phyloP scores from a whole-genome alignment of 53 echinoderm and acorn worm genomes.

The Hippasteria phrygiana region DNA sequence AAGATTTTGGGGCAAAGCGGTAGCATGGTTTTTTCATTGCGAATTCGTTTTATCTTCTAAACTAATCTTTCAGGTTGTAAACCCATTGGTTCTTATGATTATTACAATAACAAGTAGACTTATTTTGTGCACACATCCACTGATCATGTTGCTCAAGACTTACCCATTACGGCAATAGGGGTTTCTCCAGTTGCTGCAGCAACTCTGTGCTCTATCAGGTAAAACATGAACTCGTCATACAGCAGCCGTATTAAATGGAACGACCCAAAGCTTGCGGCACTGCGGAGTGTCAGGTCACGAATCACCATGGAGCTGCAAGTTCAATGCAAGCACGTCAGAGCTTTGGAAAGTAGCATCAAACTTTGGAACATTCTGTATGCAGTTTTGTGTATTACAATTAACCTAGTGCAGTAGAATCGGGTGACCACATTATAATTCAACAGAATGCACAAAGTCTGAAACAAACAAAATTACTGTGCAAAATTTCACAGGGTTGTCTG shows the following conservation, averaged over 20 bases:
- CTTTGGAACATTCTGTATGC: not conserved
- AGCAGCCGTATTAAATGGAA: slow-evolving; percentile 96
- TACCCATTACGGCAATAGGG: slow-evolving; percentile 99
- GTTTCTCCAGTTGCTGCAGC: slow-evolving; percentile 97
- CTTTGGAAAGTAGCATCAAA: not conserved
- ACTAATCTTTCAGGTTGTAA: too few relatives aligned
- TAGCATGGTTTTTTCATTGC: too few relatives aligned
- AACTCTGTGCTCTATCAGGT: slow-evolving; percentile 97
- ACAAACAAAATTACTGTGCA: too few relatives aligned
- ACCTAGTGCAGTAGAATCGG: too few relatives aligned
- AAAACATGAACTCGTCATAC: slow-evolving; percentile 99
- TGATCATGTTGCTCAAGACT: slow-evolving; percentile 14
- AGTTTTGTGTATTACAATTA: too few relatives aligned
- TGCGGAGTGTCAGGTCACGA: slow-evolving; percentile 95
- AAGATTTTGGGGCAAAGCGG: too few relatives aligned
- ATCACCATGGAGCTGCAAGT: slow-evolving; percentile 96
- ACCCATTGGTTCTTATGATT: too few relatives aligned
- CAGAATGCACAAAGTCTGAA: too few relatives aligned
- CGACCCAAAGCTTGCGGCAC: slow-evolving; percentile 99
- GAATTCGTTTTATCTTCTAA: too few relatives aligned
- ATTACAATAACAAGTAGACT: too few relatives aligned
- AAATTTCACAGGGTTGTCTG: too few relatives aligned
- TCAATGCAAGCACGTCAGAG: not conserved
- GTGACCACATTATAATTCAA: too few relatives aligned
- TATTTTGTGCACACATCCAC: not conserved